These are phyloP conservation scores for Corythaixoides concolor DNA, from an alignment of 2,113 vertebrate genomes.

Conservation along the genomic window DNA sequence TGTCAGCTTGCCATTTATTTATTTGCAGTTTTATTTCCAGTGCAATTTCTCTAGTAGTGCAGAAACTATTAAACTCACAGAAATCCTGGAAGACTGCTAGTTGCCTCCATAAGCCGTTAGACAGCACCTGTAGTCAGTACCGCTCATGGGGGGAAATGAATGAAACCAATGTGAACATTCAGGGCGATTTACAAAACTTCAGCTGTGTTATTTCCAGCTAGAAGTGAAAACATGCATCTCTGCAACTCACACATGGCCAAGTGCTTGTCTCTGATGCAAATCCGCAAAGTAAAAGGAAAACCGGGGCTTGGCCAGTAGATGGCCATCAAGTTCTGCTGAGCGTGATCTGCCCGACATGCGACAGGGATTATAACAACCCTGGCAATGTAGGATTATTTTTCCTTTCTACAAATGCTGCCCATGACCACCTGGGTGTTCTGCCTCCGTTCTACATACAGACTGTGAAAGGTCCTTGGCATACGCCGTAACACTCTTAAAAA, in stretches of 20 bases:
- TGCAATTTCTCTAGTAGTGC: neutral
- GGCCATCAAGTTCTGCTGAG: constrained; percentile 38
- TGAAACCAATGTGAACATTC: neutral
- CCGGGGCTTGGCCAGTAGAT: constrained; percentile 28
- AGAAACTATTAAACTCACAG: neutral
- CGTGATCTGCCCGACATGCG: fast-evolving
- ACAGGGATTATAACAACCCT: neutral
- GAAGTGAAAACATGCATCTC: neutral
- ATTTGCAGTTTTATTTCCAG: neutral
- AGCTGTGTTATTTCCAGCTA: neutral
- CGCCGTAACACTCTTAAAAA: neutral
- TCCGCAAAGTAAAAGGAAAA: neutral
- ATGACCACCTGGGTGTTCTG: neutral
- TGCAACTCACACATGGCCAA: neutral
- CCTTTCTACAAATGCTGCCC: neutral
- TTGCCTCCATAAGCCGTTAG: neutral
- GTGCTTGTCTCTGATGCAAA: neutral
- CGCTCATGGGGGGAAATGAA: neutral
- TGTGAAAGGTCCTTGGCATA: neutral
- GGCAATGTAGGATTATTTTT: neutral
- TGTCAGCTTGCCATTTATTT: neutral
- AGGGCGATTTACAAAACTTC: neutral
- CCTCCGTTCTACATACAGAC: neutral
- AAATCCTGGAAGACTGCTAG: neutral
- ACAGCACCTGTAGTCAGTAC: neutral